Base-by-base conservation (phyloP, 2,113 vertebrate genomes). In the Agapornis roseicollis region DNA sequence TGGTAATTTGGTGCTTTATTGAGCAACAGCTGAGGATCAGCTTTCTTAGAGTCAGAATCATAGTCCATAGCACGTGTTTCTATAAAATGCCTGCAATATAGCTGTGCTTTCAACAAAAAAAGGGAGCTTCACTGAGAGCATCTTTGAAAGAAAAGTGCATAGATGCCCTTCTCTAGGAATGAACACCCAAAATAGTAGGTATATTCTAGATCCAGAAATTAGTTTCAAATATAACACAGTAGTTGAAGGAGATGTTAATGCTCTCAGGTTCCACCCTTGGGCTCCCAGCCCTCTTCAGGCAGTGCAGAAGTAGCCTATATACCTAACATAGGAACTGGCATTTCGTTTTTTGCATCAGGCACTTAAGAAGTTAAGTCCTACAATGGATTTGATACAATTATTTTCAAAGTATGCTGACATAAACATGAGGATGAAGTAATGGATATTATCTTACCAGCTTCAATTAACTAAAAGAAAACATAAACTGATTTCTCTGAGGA, bases 381-480 rank as follows among this genome's bases (percentile, higher is more conserved):
- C 3, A 7, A 17, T 60, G 44, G 55, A 65, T 82, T 74, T 50
- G 27, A 52, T 39, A 35, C 27, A 84, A 63, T 65, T 56, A 55
- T 56, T 86, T 94, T 76, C 33, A 28, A 69, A 60, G 50, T 27
- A 25, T 56, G 47, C 78, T 87, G 68, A 55, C 68, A 82, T 55
- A 88, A 88, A 78, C 11, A 42, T 4, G 9, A n/a, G 16, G 72
- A 80, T 92, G 69, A 89, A 76, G 41, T 72, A 1, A 87, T 37
- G 13, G 63, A 35, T 84, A 61, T 53, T 76, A 19, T 47, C 69
- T 77, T 85, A 73, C 35, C 14, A 39, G 50, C 22, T 78, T 77
- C 81, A 90, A 88, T 94, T 88, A 94, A 77, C 73, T 77, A 50
- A 66, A 65, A 56, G 44, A 85, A 81, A 92, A 39, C 31, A 33